Conservation (phyloP, 2,888 invertebrate genomes). For the Hipparchia semele region DNA sequence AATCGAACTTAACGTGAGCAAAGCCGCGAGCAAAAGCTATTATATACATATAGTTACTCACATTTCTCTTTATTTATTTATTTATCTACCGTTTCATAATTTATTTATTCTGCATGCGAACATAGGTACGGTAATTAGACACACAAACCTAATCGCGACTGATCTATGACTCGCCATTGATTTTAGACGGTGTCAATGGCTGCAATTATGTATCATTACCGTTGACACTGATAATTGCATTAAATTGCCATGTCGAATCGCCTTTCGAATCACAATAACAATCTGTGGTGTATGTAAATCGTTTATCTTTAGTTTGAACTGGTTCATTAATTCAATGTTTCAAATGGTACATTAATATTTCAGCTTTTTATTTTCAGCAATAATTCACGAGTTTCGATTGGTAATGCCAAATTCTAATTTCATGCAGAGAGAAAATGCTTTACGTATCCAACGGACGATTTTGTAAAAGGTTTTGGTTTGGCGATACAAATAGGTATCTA, state of each 20-base stretch:
- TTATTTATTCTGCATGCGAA: conserved; percentile 3
- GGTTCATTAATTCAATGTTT: conserved; percentile 5
- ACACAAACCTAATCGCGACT: conserved; percentile 32
- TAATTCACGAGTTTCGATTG: not conserved
- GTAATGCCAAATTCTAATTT: too few relatives aligned
- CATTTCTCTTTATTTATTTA: not conserved
- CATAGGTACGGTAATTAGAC: conserved; percentile 8
- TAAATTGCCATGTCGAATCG: conserved; percentile 33
- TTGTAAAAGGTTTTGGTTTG: too few relatives aligned
- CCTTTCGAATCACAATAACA: conserved; percentile 19
- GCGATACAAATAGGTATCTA: too few relatives aligned
- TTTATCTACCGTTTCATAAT: not conserved
- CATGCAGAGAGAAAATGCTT: too few relatives aligned
- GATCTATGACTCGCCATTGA: conserved; percentile 43
- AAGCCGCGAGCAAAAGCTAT: too few relatives aligned
- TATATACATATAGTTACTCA: not conserved
- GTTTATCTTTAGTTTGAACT: conserved; percentile 6
- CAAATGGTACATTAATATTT: not conserved
- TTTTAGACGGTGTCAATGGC: conserved; percentile 37
- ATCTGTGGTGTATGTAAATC: conserved; percentile 11
- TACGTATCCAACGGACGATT: too few relatives aligned
- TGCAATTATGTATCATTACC: conserved; percentile 36
- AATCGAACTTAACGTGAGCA: too few relatives aligned
- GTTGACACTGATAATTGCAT: conserved; percentile 39
- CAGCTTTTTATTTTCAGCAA: not conserved